Base-by-base conservation (phyloP, 2,888 invertebrate species). In the Synanthedon formicaeformis region DNA sequence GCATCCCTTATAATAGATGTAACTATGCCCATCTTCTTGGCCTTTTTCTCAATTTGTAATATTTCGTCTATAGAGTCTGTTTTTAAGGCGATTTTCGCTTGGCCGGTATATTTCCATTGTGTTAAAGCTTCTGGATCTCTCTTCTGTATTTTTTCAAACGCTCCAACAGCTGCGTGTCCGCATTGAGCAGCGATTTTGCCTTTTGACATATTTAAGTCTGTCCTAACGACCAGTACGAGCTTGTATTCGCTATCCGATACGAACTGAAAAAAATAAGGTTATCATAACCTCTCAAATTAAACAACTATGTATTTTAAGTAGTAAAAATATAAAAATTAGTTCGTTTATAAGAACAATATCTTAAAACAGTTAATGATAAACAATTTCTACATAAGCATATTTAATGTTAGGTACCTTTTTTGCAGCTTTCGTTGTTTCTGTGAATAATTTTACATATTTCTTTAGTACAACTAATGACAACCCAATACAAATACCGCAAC, bases 101-200 rank as follows among this genome's bases (percentile, higher is more conserved):
- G 96, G 0, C 97, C 95, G 57, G 88, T 87, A 52, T 85, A 77
- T 66, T 92, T 91, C 91, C 91, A 91, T 8, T 67, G 63, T 48
- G 78, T 75, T 6, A 91, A 67, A 2, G 92, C 78, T 51, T 90
- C 88, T 0, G 92, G 92, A 60, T 92, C 90, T 54, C 84, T 89
- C 53, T 78, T 82, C 50, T 88, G 78, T 0, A 93, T 91, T 63
- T 92, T 91, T 59, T 94, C 93, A 66, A 94, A 96, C 1, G 94
- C 95, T 12, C 93, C 93, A 0, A 97, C 94, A 0, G 97, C 94
- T n/a, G 96, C 97, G 75, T 98, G 97, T n/a, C 94, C 91, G 79
- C 96, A 97, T 77, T 97, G 97, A 0, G 97, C 95, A 3, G 96
- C 97, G 48, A 96, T 93, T 88, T 98, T 98, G 1, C 98, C 96